Evolutionary conservation across 2,888 invertebrate species (phyloP), one percentile per base, ranked within the genome.

Genomic region (Doris montereyensis): DNA sequence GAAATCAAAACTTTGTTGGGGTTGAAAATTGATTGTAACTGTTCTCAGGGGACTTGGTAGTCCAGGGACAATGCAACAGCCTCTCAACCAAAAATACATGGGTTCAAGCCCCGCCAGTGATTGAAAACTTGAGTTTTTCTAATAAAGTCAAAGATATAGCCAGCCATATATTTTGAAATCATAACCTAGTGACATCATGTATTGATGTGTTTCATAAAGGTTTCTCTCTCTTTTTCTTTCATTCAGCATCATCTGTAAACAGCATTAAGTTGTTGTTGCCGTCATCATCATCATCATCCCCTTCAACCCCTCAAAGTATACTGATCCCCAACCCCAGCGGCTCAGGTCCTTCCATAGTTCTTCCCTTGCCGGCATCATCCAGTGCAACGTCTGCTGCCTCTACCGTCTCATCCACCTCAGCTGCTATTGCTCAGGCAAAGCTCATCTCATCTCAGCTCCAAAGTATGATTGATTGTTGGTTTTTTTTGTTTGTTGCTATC

Each of bases 231-330:
- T n/a, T n/a, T n/a, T n/a, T n/a, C n/a, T n/a, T n/a, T n/a, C n/a
- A n/a, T n/a, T n/a, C 77, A 76, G 68, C 79, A 75, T 74, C 79
- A 30, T 70, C 79, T 79, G 79, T 79, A 75, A 79, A 79, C 75
- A 79, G 79, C 32, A 67, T 78, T 21, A 78, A 78, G 77, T 32
- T 77, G 71, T 58, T 78, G 73, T 52, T 79, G 68, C 68, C 58
- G 0, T 35, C 79, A n/a, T 13, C 79, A 26, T 58, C 78, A 8
- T 79, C 79, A 8, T 79, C 79, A 24, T 65, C 67, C 21, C 28
- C 67, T 30, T 65, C 67, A 26, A 76, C 76, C 17, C 76, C 74
- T 41, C 75, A 79, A 28, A 76, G 75, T n/a, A 76, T 79, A 26
- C 57, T 79, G 35, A 76, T 79, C 35, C 79, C 79, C 24, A 74